Base-by-base conservation (phyloP, 2,888 invertebrate genomes). In the Magallana nippona region DNA sequence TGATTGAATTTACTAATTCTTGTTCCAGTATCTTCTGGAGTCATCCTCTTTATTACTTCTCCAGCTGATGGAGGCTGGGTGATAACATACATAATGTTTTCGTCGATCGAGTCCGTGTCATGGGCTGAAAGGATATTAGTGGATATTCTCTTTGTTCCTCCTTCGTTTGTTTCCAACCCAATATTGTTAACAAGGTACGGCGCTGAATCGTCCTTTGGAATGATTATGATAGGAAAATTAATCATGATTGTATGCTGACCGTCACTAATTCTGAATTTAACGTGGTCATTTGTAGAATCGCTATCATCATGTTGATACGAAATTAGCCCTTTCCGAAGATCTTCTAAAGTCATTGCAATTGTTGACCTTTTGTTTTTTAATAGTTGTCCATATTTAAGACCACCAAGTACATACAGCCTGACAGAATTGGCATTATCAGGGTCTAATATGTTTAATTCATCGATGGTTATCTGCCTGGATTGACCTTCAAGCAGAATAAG, bases 121-220 rank as follows among this genome's bases (percentile, higher is more conserved):
- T 92, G 91, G 19, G 94, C 93, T 77, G 91, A 87, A 1, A 94
- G 90, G 63, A 91, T 84, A 58, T 89, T 85, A 11, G 90, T 88
- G 15, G 90, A 90, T 58, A 94, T 90, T 83, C 90, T 90, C 17
- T 92, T 91, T 19, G 90, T 91, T 55, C 90, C 92, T 8, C 94
- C 93, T 85, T 93, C 92, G 82, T 91, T 92, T 55, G 94, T 84
- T 84, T 92, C 92, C 58, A 94, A 78, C 0, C 92, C 93, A 2
- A 93, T 84, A 86, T 94, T 94, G 82, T 91, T 92, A 11, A 93
- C 88, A 80, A 94, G 85, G 78, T 91, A 91, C 3, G 94, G 94
- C 13, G 93, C 89, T 27, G 91, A 93, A 87, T 94, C 94, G 87
- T 94, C 94, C 86, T 92, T 92, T 11, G 94, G 93, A 71, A 94